Conservation (phyloP, 2,797 vertebrate genomes). For the Cephalopachus bancanus region DNA sequence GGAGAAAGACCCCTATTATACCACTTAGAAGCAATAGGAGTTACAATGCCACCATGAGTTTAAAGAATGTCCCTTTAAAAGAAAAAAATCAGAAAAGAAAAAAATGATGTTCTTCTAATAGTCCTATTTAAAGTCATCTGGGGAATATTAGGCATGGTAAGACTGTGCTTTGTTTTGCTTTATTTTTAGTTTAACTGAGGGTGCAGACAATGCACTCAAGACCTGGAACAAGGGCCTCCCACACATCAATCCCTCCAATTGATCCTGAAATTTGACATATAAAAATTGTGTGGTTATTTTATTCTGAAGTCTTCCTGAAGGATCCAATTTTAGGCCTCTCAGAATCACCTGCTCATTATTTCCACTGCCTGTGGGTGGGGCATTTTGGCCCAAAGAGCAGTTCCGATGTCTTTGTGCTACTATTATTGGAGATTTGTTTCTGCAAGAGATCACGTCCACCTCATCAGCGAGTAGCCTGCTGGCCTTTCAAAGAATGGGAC, state of each 20-base stretch:
- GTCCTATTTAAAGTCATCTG: constrained; percentile 67
- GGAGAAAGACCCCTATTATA: neutral
- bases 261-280: constrained; percentile 50
- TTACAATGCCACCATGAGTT: constrained; percentile 27
- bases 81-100: constrained; percentile 59
- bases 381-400: constrained; percentile 69
- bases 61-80: constrained; percentile 63
- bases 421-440: constrained; percentile 77
- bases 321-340: constrained; percentile 79
- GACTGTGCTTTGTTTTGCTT: constrained; percentile 67
- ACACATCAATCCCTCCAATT: constrained; percentile 41
- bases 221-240: constrained; percentile 22
- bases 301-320: constrained; percentile 56
- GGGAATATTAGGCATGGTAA: constrained; percentile 38
- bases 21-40: neutral
- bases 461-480: constrained; percentile 43
- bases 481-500: neutral
- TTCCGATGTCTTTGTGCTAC: constrained; percentile 70
- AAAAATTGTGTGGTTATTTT: constrained; percentile 68
- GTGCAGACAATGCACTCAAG: constrained; percentile 23
- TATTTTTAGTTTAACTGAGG: constrained; percentile 66
- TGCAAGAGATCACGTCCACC: constrained; percentile 76
- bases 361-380: constrained; percentile 68
- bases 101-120: constrained; percentile 56
- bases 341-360: constrained; percentile 80